phyloP scores from a whole-genome alignment of 2,888 invertebrate species.

The Oasisia sp. region DNA sequence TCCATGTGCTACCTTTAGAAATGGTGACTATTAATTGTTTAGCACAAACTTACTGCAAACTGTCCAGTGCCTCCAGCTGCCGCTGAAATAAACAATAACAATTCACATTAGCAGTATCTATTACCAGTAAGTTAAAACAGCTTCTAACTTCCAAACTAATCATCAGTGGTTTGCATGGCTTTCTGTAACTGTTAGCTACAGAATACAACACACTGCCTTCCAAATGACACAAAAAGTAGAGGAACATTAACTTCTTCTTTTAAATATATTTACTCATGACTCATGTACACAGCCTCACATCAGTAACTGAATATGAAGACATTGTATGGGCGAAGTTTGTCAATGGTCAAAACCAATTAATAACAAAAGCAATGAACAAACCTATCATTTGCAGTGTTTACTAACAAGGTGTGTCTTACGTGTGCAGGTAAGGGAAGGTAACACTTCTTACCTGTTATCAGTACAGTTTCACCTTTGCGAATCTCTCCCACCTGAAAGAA shows the following conservation, averaged over 20 bases:
- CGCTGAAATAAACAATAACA: slow-evolving; percentile 40
- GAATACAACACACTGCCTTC: neutral
- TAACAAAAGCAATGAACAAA: no score
- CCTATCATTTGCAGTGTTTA: neutral
- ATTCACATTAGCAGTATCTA: neutral
- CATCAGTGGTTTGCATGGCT: neutral
- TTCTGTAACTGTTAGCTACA: neutral
- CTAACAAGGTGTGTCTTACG: neutral
- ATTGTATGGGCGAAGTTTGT: no score
- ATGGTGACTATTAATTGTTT: neutral
- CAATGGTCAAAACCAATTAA: no score
- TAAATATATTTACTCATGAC: no score
- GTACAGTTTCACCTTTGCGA: neutral
- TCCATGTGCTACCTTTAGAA: no score
- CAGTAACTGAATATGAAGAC: no score
- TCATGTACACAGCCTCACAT: no score
- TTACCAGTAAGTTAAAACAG: neutral
- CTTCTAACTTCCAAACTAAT: neutral
- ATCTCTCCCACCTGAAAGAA: neutral
- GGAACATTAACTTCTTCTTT: no score
- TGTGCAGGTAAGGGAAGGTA: neutral
- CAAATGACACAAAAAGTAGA: no score
- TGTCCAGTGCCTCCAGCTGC: slow-evolving; percentile 61
- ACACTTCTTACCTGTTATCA: slow-evolving; percentile 1
- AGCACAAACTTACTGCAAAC: slow-evolving; percentile 51